Conservation (phyloP, 2,888 invertebrate species). For the Rhyacophila evoluta region DNA sequence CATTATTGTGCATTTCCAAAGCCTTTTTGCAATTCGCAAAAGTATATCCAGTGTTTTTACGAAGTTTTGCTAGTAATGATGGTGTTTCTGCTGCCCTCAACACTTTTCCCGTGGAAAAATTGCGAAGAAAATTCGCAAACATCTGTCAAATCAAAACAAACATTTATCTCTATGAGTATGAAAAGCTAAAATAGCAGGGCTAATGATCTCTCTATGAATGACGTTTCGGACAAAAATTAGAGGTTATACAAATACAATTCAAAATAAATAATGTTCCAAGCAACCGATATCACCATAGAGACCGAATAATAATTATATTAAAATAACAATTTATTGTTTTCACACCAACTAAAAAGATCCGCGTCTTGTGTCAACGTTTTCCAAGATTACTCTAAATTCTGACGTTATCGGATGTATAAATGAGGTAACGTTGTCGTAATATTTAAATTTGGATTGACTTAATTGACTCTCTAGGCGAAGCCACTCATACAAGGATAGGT, state of each 20-base stretch:
- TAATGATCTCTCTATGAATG: background rate
- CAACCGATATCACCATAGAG: slow-evolving; percentile 37
- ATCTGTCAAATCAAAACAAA: slow-evolving; percentile 64
- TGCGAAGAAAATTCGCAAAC: slow-evolving; percentile 71
- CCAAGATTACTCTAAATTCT: background rate
- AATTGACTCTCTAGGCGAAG: background rate
- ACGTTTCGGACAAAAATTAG: background rate
- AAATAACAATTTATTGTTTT: slow-evolving; percentile 38
- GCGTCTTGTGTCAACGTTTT: background rate
- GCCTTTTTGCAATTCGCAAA: slow-evolving; percentile 97
- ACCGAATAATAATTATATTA: slow-evolving; percentile 47
- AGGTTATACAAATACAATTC: background rate
- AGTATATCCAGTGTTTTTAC: slow-evolving; percentile 96
- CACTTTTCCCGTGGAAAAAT: slow-evolving; percentile 71
- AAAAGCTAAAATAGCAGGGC: background rate
- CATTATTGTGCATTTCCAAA: slow-evolving; percentile 88
- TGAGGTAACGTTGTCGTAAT: slow-evolving; percentile 19
- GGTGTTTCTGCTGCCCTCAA: slow-evolving; percentile 74
- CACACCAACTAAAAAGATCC: background rate
- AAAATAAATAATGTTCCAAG: slow-evolving; percentile 18
- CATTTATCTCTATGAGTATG: background rate
- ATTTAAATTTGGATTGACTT: background rate
- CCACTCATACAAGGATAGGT: background rate
- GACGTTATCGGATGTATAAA: background rate
- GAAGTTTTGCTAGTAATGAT: slow-evolving; percentile 81